Evolutionary conservation across 2,797 vertebrate species (phyloP).

Genomic region (Spheniscus humboldti): DNA sequence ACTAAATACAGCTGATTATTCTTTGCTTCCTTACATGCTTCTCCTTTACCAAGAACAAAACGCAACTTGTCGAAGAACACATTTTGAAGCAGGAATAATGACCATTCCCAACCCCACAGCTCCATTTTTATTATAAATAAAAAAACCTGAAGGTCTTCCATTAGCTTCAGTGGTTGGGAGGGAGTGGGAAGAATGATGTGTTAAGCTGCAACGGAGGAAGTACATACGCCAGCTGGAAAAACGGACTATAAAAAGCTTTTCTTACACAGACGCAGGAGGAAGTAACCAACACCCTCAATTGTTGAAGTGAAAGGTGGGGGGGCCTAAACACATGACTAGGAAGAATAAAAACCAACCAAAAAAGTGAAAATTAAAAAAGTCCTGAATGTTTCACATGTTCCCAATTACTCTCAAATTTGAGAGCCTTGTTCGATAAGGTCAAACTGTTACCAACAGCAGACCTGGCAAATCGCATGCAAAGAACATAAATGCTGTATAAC

Average conservation of each 20-base stretch:
- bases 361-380: slow-evolving; percentile 71
- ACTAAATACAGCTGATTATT: background rate
- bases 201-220: slow-evolving; percentile 71
- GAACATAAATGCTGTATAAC: background rate
- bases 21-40: background rate
- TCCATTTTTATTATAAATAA: background rate
- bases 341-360: slow-evolving; percentile 61
- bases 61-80: background rate
- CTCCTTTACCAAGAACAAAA: background rate
- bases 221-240: slow-evolving; percentile 74
- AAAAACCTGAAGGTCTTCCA: background rate
- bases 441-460: background rate
- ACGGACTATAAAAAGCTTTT: slow-evolving; percentile 80
- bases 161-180: background rate
- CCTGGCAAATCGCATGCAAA: background rate
- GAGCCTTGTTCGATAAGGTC: background rate
- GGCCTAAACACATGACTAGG: slow-evolving; percentile 71
- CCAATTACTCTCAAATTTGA: background rate
- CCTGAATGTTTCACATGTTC: slow-evolving; percentile 35
- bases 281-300: slow-evolving; percentile 86
- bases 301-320: slow-evolving; percentile 67
- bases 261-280: slow-evolving; percentile 85
- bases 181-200: slow-evolving; percentile 9
- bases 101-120: background rate
- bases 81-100: background rate